Evolutionary conservation across 2,888 invertebrate genomes (phyloP).

Genomic region (Dichetophora obliterata): DNA sequence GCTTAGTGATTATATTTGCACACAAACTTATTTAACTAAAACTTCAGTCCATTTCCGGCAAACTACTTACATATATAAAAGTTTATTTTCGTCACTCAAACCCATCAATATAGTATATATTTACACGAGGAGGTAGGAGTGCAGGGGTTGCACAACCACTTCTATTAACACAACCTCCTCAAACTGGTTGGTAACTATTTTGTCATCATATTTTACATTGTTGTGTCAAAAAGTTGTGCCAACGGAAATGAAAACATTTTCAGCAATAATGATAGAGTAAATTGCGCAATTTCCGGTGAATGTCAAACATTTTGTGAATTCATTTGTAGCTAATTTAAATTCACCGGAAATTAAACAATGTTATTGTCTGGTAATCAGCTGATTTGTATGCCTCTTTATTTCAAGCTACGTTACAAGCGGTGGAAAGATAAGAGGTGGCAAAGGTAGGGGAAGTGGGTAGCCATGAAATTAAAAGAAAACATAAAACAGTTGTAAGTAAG

Average conservation of each 20-base stretch:
- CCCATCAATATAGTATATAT: no score
- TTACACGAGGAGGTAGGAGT: no score
- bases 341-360: slow-evolving; percentile 35
- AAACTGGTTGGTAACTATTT: no score
- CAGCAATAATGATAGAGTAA: slow-evolving; percentile 30
- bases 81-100: no score
- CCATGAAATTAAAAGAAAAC: no score
- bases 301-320: slow-evolving; percentile 8
- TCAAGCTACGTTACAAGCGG: neutral
- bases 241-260: slow-evolving; percentile 44
- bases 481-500: no score
- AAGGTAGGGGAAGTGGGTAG: no score
- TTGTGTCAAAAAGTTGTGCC: neutral
- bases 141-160: no score
- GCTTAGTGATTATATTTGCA: no score
- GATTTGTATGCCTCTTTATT: neutral
- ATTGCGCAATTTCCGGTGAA: slow-evolving; percentile 44
- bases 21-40: neutral
- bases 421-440: neutral
- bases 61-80: no score
- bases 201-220: neutral
- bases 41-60: neutral
- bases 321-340: slow-evolving; percentile 20
- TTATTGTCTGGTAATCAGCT: neutral
- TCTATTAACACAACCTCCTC: no score